A percentile compares a stretch with the other conserved stretches of the same genome.
Conservation (phyloP, 2,797 vertebrate species). For the Catostomus latipinnis region DNA sequence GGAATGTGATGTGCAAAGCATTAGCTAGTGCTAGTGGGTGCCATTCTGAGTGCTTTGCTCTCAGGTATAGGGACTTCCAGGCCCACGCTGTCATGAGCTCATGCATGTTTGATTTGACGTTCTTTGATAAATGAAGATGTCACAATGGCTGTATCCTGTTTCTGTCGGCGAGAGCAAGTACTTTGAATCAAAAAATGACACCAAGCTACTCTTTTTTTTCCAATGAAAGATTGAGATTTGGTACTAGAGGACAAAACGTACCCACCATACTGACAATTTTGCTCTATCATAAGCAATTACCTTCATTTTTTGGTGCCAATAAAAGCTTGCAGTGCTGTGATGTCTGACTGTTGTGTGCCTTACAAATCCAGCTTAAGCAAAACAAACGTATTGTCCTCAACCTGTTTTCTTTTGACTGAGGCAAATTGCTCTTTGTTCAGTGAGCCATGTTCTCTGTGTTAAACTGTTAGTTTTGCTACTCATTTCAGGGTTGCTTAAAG, state of each 20-base stretch:
- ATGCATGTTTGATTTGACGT: slow-evolving; percentile 81
- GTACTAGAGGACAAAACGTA: slow-evolving; percentile 79
- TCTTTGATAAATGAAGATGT: slow-evolving; percentile 75
- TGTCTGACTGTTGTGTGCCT: slow-evolving; percentile 72
- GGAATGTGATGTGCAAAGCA: slow-evolving; percentile 56
- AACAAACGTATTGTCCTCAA: slow-evolving; percentile 80
- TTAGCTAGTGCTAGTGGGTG: slow-evolving; percentile 61
- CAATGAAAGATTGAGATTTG: slow-evolving; percentile 69
- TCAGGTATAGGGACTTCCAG: slow-evolving; percentile 64
- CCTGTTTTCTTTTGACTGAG: slow-evolving; percentile 57
- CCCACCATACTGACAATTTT: slow-evolving; percentile 74
- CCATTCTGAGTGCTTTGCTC: slow-evolving; percentile 59
- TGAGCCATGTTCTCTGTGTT: slow-evolving; percentile 52
- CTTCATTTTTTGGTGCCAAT: slow-evolving; percentile 69
- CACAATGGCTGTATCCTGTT: slow-evolving; percentile 75
- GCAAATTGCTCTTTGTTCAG: slow-evolving; percentile 56
- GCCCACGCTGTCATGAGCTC: slow-evolving; percentile 70
- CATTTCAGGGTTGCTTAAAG: slow-evolving; percentile 47
- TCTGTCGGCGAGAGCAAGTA: slow-evolving; percentile 65
- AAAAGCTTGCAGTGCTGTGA: slow-evolving; percentile 74
- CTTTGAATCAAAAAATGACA: slow-evolving; percentile 80
- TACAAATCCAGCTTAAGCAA: slow-evolving; percentile 82
- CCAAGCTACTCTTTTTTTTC: slow-evolving; percentile 65
- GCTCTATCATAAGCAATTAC: slow-evolving; percentile 78
- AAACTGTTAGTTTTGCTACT: slow-evolving; percentile 55